Base-by-base conservation (phyloP, 2,888 invertebrate genomes). In the Phania funesta region DNA sequence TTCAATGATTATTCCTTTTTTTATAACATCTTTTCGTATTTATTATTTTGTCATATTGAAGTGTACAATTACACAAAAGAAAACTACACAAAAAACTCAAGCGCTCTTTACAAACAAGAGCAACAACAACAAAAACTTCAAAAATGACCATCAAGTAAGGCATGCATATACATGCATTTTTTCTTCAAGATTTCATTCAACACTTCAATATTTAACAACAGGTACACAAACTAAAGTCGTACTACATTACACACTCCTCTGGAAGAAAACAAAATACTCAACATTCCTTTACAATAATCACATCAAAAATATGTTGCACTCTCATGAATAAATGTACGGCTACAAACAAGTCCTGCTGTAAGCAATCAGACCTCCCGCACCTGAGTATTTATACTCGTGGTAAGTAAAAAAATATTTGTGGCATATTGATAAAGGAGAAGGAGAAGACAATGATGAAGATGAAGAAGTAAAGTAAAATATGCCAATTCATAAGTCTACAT, bases 31-130 rank as follows among this genome's bases (percentile, higher is more conserved):
- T 38, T n/a, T 48, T 32, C n/a, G 24, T 58, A n/a, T 80, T 68
- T 58, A 44, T 78, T 78, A 82, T 82, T 78, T 82, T 82, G 82
- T 82, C 82, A 82, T 82, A 58, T 78, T 82, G 70, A 82, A 82
- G 82, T 82, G 78, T 82, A 74, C 54, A 70, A 75, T 82, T 82
- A 78, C 82, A 82, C 46, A 75, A 82, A 29, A 56, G 50, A 50
- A 65, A 60, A 50, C 50, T 48, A 29, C 1, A 38, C n/a, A 41
- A 46, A 62, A 67, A 67, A 71, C 52, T 78, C 70, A 82, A 78
- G 82, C 22, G 70, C 70, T 82, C 18, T 46, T 65, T 50, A 65
- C 16, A 62, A 52, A 11, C 16, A 58, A 50, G 22, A 62, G 44
- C 60, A 38, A 35, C 13, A 26, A 41, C 7, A 41, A 16, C n/a